Conservation (phyloP, 1,140 invertebrate species). For the Oscheius sp. region DNA sequence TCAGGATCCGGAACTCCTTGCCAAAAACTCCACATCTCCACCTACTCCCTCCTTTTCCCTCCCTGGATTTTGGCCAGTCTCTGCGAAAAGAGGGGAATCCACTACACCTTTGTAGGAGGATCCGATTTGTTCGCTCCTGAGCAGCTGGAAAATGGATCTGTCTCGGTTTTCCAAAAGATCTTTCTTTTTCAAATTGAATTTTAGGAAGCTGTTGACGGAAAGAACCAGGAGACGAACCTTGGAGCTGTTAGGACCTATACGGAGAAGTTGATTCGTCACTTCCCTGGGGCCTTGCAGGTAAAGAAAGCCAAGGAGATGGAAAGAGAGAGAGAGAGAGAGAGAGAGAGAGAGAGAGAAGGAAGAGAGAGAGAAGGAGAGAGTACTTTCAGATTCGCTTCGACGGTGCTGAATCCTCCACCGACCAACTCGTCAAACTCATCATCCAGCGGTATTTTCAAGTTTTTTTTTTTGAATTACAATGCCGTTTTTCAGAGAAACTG, state of each 20-base stretch:
- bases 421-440: no score
- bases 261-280: conserved; percentile 32
- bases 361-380: background rate
- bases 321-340: no score
- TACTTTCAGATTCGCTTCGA: no score
- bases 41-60: conserved; percentile 47
- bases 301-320: no score
- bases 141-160: conserved; percentile 18
- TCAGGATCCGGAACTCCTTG: background rate
- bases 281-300: conserved; percentile 10
- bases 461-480: no score
- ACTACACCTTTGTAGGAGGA: conserved; percentile 49
- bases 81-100: conserved; percentile 42
- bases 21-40: conserved; percentile 43
- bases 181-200: background rate
- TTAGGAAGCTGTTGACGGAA: conserved; percentile 41
- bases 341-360: background rate
- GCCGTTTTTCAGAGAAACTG: no score
- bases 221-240: conserved; percentile 42
- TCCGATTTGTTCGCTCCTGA: conserved; percentile 29
- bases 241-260: conserved; percentile 45
- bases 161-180: background rate
- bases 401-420: no score
- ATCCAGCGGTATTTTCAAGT: no score
- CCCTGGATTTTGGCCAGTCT: conserved; percentile 48